phyloP scores from a whole-genome alignment of 2,113 vertebrate species.

The Xiphorhynchus elegans region DNA sequence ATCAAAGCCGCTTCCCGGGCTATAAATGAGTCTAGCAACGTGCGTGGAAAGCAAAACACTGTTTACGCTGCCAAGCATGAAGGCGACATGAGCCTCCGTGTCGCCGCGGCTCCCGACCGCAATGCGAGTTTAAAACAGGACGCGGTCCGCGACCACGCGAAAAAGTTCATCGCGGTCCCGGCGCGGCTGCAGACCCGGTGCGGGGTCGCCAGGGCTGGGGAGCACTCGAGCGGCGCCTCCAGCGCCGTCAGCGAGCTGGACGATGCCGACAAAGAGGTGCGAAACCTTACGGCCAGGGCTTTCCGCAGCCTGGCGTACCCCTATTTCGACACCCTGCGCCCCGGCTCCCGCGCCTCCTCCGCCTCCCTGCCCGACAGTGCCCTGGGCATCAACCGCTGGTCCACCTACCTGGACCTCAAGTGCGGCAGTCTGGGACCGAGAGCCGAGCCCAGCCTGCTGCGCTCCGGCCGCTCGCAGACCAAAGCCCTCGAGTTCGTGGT shows the following conservation, averaged over 20 bases:
- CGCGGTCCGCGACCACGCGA: slow-evolving; percentile 72
- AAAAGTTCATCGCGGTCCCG: slow-evolving; percentile 77
- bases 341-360: slow-evolving; percentile 90
- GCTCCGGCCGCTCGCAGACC: slow-evolving; percentile 76
- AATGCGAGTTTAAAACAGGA: slow-evolving; percentile 64
- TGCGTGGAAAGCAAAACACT: slow-evolving; percentile 79
- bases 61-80: slow-evolving; percentile 82
- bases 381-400: slow-evolving; percentile 86
- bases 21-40: slow-evolving; percentile 91
- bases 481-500: slow-evolving; percentile 82
- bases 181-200: slow-evolving; percentile 83
- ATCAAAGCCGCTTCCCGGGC: slow-evolving; percentile 89
- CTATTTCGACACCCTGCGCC: slow-evolving; percentile 85
- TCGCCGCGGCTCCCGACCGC: slow-evolving; percentile 75
- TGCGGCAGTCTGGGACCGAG: slow-evolving; percentile 81
- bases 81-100: slow-evolving; percentile 83
- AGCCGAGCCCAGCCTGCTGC: slow-evolving; percentile 74
- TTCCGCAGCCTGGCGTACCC: slow-evolving; percentile 94
- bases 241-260: slow-evolving; percentile 93
- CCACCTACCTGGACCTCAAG: slow-evolving; percentile 90
- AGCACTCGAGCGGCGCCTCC: slow-evolving; percentile 88
- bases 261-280: slow-evolving; percentile 95
- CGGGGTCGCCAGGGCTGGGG: slow-evolving; percentile 74
- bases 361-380: slow-evolving; percentile 81
- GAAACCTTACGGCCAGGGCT: slow-evolving; percentile 88